These are phyloP conservation scores for Tetranychus urticae DNA, from an alignment of 1,140 invertebrate species.

Conservation along the genomic window DNA sequence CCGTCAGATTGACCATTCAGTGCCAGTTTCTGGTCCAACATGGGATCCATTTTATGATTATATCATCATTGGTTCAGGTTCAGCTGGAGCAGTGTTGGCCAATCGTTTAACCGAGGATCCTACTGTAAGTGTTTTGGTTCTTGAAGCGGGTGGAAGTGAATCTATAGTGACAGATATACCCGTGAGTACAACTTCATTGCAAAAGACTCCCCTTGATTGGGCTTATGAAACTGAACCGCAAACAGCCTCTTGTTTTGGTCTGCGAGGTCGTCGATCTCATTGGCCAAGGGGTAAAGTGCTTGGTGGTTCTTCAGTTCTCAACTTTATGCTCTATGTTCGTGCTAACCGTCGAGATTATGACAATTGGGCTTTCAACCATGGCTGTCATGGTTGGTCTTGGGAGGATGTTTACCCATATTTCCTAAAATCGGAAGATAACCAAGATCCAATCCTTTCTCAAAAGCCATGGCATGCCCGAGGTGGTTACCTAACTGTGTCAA, in stretches of 20 bases:
- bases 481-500: slow-evolving; percentile 59
- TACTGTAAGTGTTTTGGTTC: slow-evolving; percentile 33
- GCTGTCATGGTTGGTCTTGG: slow-evolving; percentile 77
- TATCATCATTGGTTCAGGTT: slow-evolving; percentile 60
- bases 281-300: slow-evolving; percentile 59
- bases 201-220: slow-evolving; percentile 61
- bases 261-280: slow-evolving; percentile 48
- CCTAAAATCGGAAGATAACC: slow-evolving; percentile 63
- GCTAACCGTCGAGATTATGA: slow-evolving; percentile 85
- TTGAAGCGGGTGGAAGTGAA: slow-evolving; percentile 77
- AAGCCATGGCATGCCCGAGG: slow-evolving; percentile 48
- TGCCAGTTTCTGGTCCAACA: slow-evolving; percentile 27
- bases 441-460: slow-evolving; percentile 49
- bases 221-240: slow-evolving; percentile 60
- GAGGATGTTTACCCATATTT: slow-evolving; percentile 67
- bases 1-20: slow-evolving; percentile 2
- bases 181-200: slow-evolving; percentile 56
- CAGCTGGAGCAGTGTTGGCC: slow-evolving; percentile 78
- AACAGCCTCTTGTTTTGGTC: slow-evolving; percentile 46
- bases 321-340: slow-evolving; percentile 90
- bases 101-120: slow-evolving; percentile 56
- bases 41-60: slow-evolving; percentile 52
- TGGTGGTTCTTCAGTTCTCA: slow-evolving; percentile 61
- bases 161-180: slow-evolving; percentile 70
- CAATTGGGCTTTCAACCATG: slow-evolving; percentile 53